Base-by-base conservation (phyloP, 2,888 invertebrate genomes). In the Blastobasis adustella region DNA sequence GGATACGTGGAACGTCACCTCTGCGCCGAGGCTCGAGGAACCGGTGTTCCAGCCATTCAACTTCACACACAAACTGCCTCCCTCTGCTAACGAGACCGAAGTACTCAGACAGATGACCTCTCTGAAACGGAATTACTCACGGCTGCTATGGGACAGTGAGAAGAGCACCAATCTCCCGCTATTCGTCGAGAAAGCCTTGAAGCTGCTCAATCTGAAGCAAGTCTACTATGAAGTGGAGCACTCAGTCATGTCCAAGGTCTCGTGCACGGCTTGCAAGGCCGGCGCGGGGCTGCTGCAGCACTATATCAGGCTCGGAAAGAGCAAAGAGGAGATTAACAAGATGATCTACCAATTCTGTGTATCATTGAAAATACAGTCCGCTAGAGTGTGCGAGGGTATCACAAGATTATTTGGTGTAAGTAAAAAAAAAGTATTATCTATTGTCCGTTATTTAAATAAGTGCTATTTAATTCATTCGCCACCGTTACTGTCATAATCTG, bases 221-320 rank as follows among this genome's bases (percentile, higher is more conserved):
- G 96, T 96, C 45, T 88, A 88, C 58, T 91, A 90, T 64, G 97
- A 97, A 89, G 94, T 97, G 48, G 96, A 97, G 82, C 96, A 96
- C 64, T 95, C 95, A 47, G 93, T 96, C n/a, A 93, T 96, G 93
- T 96, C 96, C 0, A 95, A 93, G 77, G 96, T 97, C 1, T 96
- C 96, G 0, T 97, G 97, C 70, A 96, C 96, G 4, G 97, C 97
- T 7, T 97, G 97, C 70, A 95, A 94, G 82, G 95, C 95, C 50
- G 95, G 95, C 1, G 95, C 96, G 47, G 95, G 96, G 0, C 82
- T 97, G 39, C 81, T 97, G 37, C 95, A 95, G 73, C 95, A 96
- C 72, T 96, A 96, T 69, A 96, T 96, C 38, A 91, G 92, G 70
- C 90, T 91, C 2, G 96, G 96, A n/a, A 95, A 95, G 81, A 94